A percentile compares a stretch with the other conserved stretches of the same genome.
These are phyloP conservation scores for Theristicus caerulescens DNA, from an alignment of 2,113 vertebrate species.

Conservation along the genomic window DNA sequence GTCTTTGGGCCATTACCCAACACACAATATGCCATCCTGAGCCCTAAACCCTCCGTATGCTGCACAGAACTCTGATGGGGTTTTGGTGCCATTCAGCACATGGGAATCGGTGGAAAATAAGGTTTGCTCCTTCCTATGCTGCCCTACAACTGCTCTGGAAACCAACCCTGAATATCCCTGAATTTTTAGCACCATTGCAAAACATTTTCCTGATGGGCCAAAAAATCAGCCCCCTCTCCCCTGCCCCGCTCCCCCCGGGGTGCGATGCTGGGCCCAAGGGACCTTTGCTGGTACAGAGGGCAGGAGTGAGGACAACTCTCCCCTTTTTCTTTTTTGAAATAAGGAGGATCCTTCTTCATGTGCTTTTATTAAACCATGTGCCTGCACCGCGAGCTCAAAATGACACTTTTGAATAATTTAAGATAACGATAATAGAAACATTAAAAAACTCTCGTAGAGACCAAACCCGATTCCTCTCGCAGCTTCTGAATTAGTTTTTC, in stretches of 20 bases:
- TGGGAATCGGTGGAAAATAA: not conserved
- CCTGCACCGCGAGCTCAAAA: constrained; percentile 18
- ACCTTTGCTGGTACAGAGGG: not conserved
- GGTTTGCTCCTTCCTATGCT: not conserved
- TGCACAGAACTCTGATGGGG: not conserved
- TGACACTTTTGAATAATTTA: constrained; percentile 62
- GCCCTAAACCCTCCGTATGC: not conserved
- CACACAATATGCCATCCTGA: rapidly evolving
- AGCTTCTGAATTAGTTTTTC: constrained; percentile 51
- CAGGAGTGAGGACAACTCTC: not conserved
- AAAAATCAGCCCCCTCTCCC: not conserved
- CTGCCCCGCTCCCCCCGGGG: rapidly evolving
- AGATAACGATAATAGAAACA: constrained; percentile 62
- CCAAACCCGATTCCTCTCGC: not conserved
- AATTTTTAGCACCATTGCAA: not conserved
- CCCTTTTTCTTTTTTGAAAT: not conserved
- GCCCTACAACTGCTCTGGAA: not conserved
- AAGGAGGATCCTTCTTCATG: not conserved
- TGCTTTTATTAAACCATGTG: constrained; percentile 25
- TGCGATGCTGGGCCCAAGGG: rapidly evolving
- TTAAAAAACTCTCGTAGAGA: constrained; percentile 14
- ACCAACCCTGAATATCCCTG: not conserved
- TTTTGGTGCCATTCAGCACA: not conserved
- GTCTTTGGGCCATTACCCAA: not conserved
- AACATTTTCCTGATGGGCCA: not conserved